Evolutionary conservation across 2,797 vertebrate species (phyloP).

Genomic region (Catharus ustulatus): DNA sequence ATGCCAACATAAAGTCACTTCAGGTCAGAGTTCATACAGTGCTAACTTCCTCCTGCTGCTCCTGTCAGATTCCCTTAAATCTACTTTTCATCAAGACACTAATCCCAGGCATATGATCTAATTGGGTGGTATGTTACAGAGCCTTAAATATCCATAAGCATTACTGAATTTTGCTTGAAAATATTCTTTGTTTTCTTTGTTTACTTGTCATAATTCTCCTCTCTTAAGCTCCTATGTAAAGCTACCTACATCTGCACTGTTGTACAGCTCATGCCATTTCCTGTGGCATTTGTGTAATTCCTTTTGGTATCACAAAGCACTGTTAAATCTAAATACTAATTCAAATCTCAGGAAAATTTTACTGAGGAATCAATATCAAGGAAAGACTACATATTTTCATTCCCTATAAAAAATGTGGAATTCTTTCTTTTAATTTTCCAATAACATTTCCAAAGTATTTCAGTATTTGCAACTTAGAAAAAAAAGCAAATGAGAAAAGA

Average conservation of each 20-base stretch:
- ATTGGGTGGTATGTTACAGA: not conserved
- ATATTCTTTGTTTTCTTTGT: not conserved
- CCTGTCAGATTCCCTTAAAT: constrained; percentile 35
- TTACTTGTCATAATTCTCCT: not conserved
- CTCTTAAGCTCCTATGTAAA: not conserved
- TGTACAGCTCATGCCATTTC: not conserved
- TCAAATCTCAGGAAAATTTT: not conserved
- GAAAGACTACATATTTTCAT: not conserved
- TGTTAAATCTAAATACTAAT: not conserved
- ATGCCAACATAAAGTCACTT: constrained; percentile 19
- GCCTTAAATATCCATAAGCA: not conserved
- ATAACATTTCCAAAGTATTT: not conserved
- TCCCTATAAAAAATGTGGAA: not conserved
- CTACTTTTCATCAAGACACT: constrained; percentile 15
- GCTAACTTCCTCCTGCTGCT: constrained; percentile 25
- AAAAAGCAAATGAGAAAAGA: not conserved
- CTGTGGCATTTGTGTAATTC: not conserved
- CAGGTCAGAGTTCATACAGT: constrained; percentile 32
- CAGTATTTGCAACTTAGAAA: not conserved
- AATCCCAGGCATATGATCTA: constrained; percentile 14
- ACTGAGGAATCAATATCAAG: not conserved
- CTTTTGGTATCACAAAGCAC: not conserved
- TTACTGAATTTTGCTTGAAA: not conserved
- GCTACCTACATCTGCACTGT: not conserved
- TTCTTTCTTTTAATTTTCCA: not conserved